These are phyloP conservation scores for Romanomermis culicivorax DNA, from an alignment of 2,888 invertebrate genomes.

Conservation along the genomic window DNA sequence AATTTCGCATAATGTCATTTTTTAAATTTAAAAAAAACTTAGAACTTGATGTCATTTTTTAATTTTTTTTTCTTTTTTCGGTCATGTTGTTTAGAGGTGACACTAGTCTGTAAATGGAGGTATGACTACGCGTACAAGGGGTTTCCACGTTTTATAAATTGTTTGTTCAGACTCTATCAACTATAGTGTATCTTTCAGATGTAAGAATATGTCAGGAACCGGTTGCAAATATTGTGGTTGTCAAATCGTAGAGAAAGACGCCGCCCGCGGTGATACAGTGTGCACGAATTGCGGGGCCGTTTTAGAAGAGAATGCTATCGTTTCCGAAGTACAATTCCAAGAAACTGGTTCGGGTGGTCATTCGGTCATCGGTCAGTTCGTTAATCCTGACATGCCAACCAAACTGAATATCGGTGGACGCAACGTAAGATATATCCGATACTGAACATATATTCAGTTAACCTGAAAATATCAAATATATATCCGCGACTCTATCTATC, in stretches of 20 bases:
- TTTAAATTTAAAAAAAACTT: no score
- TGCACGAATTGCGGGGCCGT: slow-evolving; percentile 91
- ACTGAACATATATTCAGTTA: not conserved
- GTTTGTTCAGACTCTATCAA: no score
- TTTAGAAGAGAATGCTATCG: slow-evolving; percentile 81
- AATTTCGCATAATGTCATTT: no score
- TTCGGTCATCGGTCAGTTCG: slow-evolving; percentile 49
- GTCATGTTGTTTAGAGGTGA: no score
- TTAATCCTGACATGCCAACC: slow-evolving; percentile 12
- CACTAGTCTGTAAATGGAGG: no score
- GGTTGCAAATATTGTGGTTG: slow-evolving; percentile 34
- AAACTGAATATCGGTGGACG: slow-evolving; percentile 14
- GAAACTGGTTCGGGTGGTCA: slow-evolving; percentile 70
- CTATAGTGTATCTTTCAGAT: no score
- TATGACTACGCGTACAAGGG: no score
- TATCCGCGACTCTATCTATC: no score
- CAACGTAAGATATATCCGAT: slow-evolving; percentile 4
- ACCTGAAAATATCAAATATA: no score
- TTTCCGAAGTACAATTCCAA: slow-evolving; percentile 84
- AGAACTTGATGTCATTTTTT: no score
- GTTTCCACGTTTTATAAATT: no score
- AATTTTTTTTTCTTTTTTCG: no score
- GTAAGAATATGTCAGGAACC: slow-evolving; percentile 1
- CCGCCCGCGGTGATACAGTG: slow-evolving; percentile 76
- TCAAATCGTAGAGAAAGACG: slow-evolving; percentile 75